Base-by-base conservation (phyloP, 2,888 invertebrate species). In the Yponomeuta cagnagella region DNA sequence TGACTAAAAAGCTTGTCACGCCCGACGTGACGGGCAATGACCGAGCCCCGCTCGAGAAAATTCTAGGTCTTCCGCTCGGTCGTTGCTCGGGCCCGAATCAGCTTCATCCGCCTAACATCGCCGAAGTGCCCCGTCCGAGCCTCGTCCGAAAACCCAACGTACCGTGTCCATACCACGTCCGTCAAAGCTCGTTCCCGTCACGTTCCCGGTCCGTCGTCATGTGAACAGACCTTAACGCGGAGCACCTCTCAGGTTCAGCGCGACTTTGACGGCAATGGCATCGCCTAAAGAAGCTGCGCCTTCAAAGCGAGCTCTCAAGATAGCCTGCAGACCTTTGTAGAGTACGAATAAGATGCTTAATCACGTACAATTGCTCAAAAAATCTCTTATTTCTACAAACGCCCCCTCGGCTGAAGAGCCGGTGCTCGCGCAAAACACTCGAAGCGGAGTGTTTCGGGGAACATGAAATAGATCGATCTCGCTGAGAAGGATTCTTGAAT, bases 291-390 rank as follows among this genome's bases (percentile, higher is more conserved):
- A 31, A 31, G 65, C 31, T 65, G 10, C 30, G 52, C 48, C 48
- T 31, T 68, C 68, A 68, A 68, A 68, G 48, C 65, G 65, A 58
- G 67, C 12, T n/a, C n/a, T 67, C 67, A n/a, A 37, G 33, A 31
- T 15, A 10, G 67, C 67, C 37, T 58, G 12, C 43, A 37, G 67
- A 10, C 52, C 68, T 68, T 48, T 68, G 48, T 68, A 10, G 31
- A 30, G 30, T 10, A n/a, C 15, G n/a, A 15, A 10, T 37, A 48
- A 68, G 48, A 68, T 52, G 77, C 79, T 84, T 86, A 86, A 86
- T 86, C 83, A 82, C 79, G 80, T 80, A 75, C 78, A 75, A 75
- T 77, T 73, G 72, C 72, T 73, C 48, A 73, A 73, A 74, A 77
- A 68, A n/a, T 43, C 43, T 31, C 15, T 10, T 30, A 65, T 31